phyloP scores from a whole-genome alignment of 2,113 vertebrate species.

The Syngnathus typhle region DNA sequence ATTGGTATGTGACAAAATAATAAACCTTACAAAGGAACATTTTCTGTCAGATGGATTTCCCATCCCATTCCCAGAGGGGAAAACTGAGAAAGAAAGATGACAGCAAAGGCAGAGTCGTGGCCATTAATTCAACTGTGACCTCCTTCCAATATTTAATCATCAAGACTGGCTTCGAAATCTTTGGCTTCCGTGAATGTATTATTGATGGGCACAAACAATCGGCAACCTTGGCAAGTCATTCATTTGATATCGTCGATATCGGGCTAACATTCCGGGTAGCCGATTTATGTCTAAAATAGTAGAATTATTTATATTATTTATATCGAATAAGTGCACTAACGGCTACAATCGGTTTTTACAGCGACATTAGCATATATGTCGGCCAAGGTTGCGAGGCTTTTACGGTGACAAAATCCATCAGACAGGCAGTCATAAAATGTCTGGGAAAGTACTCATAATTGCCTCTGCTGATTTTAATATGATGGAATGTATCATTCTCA shows the following conservation, averaged over 20 bases:
- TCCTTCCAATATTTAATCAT: not conserved
- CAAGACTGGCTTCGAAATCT: not conserved
- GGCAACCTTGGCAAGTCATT: not conserved
- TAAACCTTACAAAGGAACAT: not conserved
- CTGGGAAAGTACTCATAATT: conserved; percentile 3
- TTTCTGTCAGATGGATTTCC: conserved; percentile 1
- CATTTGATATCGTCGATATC: not conserved
- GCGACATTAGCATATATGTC: not conserved
- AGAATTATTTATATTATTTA: not conserved
- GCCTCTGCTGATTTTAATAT: not conserved
- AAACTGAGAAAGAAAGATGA: not conserved
- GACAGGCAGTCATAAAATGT: not conserved
- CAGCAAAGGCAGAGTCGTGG: not conserved
- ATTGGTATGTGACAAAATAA: not conserved
- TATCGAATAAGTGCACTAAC: no score
- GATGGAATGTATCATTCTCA: not conserved
- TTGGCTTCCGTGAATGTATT: not conserved
- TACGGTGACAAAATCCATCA: not conserved
- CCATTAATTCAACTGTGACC: not conserved
- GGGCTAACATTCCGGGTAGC: not conserved
- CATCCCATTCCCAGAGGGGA: not conserved
- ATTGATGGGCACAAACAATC: not conserved
- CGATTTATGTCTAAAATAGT: not conserved
- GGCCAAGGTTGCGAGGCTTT: not conserved
- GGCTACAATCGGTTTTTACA: no score